Percentiles rank a stretch among this genome's conserved stretches.
These are phyloP conservation scores for Champsocephalus gunnari DNA, from an alignment of 2,797 vertebrate species.

Conservation along the genomic window DNA sequence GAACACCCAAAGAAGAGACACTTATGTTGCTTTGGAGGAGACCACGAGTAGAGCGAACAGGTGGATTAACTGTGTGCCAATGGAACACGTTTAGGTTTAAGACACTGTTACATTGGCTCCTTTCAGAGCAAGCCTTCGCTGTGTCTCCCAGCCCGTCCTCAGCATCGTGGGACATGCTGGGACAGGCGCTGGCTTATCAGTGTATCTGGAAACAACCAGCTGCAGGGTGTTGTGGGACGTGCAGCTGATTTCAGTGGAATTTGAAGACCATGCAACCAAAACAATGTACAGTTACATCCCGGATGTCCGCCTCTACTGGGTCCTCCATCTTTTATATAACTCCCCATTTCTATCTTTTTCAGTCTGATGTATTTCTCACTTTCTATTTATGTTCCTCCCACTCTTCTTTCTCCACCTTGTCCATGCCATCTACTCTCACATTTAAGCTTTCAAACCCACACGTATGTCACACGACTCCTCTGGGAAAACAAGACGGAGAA, in stretches of 20 bases:
- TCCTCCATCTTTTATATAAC: neutral
- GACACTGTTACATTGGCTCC: no score
- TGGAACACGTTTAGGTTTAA: no score
- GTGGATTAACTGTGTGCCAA: neutral
- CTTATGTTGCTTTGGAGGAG: neutral
- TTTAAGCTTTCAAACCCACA: conserved; percentile 9
- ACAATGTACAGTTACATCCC: neutral
- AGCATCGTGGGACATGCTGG: neutral
- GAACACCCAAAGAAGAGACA: no score
- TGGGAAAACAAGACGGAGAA: neutral
- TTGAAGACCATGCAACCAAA: neutral
- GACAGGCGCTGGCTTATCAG: neutral
- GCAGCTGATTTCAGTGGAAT: neutral
- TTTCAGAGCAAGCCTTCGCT: no score
- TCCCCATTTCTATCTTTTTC: neutral
- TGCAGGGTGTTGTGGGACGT: neutral
- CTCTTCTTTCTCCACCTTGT: neutral
- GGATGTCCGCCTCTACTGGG: no score
- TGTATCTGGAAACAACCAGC: neutral
- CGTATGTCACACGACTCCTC: conserved; percentile 4
- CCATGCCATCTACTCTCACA: neutral
- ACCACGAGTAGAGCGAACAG: neutral
- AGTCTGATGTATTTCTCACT: neutral
- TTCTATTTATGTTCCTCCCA: no score
- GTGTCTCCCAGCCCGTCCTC: neutral